A percentile compares a stretch with the other conserved stretches of the same genome.
These are phyloP conservation scores for Zaprionus gabonicus DNA, from an alignment of 1,140 invertebrate species.

Conservation along the genomic window DNA sequence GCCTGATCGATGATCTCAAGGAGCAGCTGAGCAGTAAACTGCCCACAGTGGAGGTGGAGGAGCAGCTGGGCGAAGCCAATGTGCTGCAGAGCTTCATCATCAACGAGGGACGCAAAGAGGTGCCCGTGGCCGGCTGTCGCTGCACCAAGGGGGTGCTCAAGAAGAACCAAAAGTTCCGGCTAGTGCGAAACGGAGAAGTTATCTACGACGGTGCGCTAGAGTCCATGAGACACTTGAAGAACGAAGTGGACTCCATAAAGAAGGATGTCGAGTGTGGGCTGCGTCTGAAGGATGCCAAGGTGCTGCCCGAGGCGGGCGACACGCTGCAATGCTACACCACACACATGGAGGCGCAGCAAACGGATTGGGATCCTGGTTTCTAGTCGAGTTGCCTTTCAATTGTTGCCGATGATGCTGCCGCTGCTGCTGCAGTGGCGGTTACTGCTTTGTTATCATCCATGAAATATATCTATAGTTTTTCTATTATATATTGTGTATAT, in stretches of 20 bases:
- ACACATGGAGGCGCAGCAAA: constrained; percentile 87
- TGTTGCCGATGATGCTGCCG: constrained; percentile 3
- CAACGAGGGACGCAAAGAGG: constrained; percentile 92
- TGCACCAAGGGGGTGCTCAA: constrained; percentile 92
- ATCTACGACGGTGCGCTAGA: constrained; percentile 90
- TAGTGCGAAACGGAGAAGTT: constrained; percentile 89
- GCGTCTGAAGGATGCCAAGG: constrained; percentile 87
- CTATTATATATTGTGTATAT: constrained; percentile 73
- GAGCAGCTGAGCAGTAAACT: constrained; percentile 90
- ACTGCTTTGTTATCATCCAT: constrained; percentile 48
- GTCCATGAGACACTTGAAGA: constrained; percentile 95
- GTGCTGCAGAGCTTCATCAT: constrained; percentile 94
- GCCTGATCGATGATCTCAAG: constrained; percentile 94
- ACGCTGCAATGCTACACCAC: constrained; percentile 90
- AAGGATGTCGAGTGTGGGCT: constrained; percentile 95
- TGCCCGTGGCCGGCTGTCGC: constrained; percentile 94
- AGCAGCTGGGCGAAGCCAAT: constrained; percentile 93
- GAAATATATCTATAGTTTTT: constrained; percentile 64
- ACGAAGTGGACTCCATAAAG: constrained; percentile 94
- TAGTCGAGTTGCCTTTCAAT: constrained; percentile 77
- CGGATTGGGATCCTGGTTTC: constrained; percentile 94
- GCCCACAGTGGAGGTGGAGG: constrained; percentile 90
- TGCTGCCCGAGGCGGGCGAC: constrained; percentile 91
- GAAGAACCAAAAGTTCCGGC: constrained; percentile 88
- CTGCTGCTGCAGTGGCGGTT: constrained; percentile 19